Conservation (phyloP, 2,113 vertebrate species). For the Gnathochromis pfefferi region DNA sequence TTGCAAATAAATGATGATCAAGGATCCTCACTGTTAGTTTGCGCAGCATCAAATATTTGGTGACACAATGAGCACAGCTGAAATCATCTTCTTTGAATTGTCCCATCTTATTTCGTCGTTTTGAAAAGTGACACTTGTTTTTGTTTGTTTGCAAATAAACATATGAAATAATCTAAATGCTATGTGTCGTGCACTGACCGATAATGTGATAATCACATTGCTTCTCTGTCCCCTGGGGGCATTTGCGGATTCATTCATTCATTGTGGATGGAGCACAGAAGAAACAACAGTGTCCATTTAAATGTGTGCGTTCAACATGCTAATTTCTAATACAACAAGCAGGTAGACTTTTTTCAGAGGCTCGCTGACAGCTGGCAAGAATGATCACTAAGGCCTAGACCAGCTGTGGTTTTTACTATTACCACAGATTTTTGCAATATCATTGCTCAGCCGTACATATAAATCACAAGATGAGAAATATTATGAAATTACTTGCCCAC, state of each 20-base stretch:
- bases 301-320: background rate
- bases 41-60: background rate
- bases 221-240: background rate
- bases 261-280: background rate
- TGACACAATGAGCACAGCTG: background rate
- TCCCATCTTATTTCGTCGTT: background rate
- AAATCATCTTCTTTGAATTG: background rate
- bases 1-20: conserved; percentile 4
- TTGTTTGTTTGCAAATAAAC: background rate
- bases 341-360: background rate
- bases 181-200: background rate
- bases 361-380: background rate
- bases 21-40: background rate
- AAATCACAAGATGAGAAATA: background rate
- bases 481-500: background rate
- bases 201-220: background rate
- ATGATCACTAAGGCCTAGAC: background rate
- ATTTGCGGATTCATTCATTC: background rate
- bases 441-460: background rate
- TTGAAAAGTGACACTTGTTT: background rate
- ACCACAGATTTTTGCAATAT: background rate
- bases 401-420: background rate
- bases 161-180: background rate
- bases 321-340: background rate
- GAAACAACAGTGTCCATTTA: background rate